Evolutionary conservation across 2,797 vertebrate species (phyloP), one percentile per base, ranked within the genome.

Genomic region (Malacoraja senta): DNA sequence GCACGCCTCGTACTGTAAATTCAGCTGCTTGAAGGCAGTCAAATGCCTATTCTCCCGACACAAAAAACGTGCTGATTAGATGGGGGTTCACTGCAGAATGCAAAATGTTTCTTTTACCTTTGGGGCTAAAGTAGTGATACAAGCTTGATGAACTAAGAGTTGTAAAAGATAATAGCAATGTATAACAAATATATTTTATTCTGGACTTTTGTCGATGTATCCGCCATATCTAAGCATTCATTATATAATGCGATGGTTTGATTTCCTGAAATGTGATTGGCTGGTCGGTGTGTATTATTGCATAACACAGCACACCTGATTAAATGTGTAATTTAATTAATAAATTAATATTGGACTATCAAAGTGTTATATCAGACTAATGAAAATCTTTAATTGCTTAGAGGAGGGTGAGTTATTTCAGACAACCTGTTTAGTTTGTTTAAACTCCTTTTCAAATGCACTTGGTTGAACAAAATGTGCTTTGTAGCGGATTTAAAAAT

Each of bases 141-240:
- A 72, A 92, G 90, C 90, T 92, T 92, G 90, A 76, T 92, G 90
- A 71, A 76, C 90, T 92, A 92, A 92, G 90, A 92, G 90, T 74
- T 92, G 90, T 92, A 92, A 92, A 90, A 76, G 90, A 71, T 92
- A 74, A 92, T 92, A 92, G 90, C 76, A 44, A 92, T 92, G 90
- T 92, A 92, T 92, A 92, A 76, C 90, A 92, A 92, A 76, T 92
- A 92, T 92, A 92, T 92, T 92, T 92, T 92, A 92, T 92, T 92
- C 90, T 92, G 90, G 76, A 74, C 90, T 92, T 53, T 53, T 92
- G 90, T 92, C 71, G 53, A 92, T 92, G 90, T 92, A 92, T 76
- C 90, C 76, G 90, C 90, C 90, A 92, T 92, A 92, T 92, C 71
- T 92, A 92, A 92, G 71, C 90, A 92, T 92, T 92, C 71, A 92